Evolutionary conservation across 2,888 invertebrate species (phyloP).

Genomic region (Nemotelus nigrinus): DNA sequence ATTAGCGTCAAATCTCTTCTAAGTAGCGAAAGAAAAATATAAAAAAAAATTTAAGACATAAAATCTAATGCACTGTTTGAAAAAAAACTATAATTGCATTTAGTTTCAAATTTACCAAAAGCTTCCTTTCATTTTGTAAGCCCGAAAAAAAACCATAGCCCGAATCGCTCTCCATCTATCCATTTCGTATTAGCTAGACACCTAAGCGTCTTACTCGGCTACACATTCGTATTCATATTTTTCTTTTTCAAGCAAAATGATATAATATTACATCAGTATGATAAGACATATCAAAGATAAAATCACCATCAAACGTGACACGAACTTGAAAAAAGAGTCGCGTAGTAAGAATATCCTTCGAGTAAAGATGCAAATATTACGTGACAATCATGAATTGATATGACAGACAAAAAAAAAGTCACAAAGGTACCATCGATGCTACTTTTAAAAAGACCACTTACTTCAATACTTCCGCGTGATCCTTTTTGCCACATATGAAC

Average conservation of each 20-base stretch:
- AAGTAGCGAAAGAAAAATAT: too few species aligned
- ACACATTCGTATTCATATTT: too few species aligned
- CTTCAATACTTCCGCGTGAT: background rate
- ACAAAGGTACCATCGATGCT: conserved; percentile 24
- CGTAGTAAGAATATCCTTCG: conserved; percentile 22
- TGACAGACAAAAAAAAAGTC: conserved; percentile 30
- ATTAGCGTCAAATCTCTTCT: too few species aligned
- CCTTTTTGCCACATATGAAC: background rate
- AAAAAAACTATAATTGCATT: too few species aligned
- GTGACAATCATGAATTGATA: conserved; percentile 48
- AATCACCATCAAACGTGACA: conserved; percentile 47
- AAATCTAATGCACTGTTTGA: too few species aligned
- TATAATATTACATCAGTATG: background rate
- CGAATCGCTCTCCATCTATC: too few species aligned
- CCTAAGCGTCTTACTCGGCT: too few species aligned
- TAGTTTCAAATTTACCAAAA: too few species aligned
- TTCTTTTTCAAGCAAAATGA: background rate
- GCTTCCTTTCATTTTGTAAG: too few species aligned
- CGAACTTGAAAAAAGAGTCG: conserved; percentile 47
- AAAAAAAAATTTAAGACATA: too few species aligned
- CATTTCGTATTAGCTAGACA: too few species aligned
- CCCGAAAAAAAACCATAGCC: too few species aligned
- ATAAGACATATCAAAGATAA: conserved; percentile 32
- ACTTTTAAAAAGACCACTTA: conserved; percentile 35
- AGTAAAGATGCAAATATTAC: conserved; percentile 49